A percentile compares a stretch with the other conserved stretches of the same genome.
Conservation (phyloP, 2,888 invertebrate species). For the Sylvicola cinctus region DNA sequence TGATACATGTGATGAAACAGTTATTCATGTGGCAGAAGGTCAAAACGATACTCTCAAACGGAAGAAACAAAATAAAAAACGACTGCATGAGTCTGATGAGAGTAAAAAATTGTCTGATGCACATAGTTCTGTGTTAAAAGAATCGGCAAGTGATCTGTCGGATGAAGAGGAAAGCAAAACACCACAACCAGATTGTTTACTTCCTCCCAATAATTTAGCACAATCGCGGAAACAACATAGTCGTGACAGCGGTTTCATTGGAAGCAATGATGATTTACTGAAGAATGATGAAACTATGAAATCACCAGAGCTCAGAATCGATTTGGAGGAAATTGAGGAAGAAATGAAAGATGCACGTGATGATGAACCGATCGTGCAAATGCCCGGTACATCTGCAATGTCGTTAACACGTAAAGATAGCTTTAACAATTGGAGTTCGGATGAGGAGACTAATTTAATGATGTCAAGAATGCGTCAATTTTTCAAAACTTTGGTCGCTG, state of each 20-base stretch:
- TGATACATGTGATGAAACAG: conserved; percentile 43
- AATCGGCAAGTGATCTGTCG: conserved; percentile 33
- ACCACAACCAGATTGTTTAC: conserved; percentile 40
- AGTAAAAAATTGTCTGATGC: conserved; percentile 37
- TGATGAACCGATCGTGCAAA: conserved; percentile 13
- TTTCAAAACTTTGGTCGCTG: conserved; percentile 76
- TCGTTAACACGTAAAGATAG: conserved; percentile 62
- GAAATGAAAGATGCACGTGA: conserved; percentile 35
- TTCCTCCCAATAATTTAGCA: conserved; percentile 32
- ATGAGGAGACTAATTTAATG: conserved; percentile 86
- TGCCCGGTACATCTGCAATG: conserved; percentile 23
- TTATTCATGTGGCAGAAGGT: conserved; percentile 43
- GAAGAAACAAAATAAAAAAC: conserved; percentile 60
- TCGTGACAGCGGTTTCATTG: conserved; percentile 73
- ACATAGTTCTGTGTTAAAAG: conserved; percentile 31
- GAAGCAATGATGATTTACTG: conserved; percentile 68
- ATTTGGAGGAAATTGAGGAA: conserved; percentile 36
- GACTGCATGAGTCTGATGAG: conserved; percentile 20
- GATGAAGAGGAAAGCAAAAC: conserved; percentile 42
- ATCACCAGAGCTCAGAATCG: conserved; percentile 28
- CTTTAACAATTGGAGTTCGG: conserved; percentile 86
- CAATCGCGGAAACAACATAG: conserved; percentile 60
- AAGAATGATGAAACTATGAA: conserved; percentile 28
- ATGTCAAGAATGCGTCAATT: conserved; percentile 88
- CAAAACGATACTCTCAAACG: conserved; percentile 67